A percentile compares a stretch with the other conserved stretches of the same genome.
Evolutionary conservation across 2,888 invertebrate genomes (phyloP).

Genomic region (Agrotis ipsilon): DNA sequence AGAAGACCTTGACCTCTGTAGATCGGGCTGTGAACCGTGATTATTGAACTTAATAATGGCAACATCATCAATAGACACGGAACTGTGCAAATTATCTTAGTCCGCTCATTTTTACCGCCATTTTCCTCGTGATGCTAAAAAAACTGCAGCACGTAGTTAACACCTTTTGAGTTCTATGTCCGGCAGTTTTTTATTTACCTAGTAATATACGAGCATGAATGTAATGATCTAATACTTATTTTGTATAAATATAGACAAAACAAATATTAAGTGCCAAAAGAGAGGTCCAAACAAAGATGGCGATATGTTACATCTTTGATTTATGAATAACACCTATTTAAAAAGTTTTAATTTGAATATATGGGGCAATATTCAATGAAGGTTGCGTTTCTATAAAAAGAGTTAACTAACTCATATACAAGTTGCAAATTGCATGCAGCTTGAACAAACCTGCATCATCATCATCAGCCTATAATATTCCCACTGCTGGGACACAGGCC

Average conservation of each 20-base stretch:
- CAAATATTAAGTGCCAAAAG: background rate
- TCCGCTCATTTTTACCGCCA: background rate
- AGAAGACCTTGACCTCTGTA: constrained; percentile 15
- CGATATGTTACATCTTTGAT: no score
- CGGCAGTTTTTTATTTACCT: constrained; percentile 25
- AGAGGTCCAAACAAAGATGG: no score
- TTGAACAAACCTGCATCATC: no score
- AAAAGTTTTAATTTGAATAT: no score
- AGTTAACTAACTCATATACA: no score
- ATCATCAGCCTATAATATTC: no score
- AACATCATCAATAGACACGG: background rate
- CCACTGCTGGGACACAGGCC: no score
- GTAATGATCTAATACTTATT: constrained; percentile 14
- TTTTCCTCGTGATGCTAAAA: constrained; percentile 24
- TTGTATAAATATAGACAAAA: constrained; percentile 1
- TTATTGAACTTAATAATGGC: background rate
- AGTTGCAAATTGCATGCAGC: no score
- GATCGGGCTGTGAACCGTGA: constrained; percentile 14
- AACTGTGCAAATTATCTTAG: background rate
- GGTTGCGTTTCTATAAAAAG: no score
- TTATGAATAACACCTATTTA: no score
- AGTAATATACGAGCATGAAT: background rate
- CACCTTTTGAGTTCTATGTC: constrained; percentile 27
- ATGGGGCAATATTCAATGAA: no score
- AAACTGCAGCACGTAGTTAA: constrained; percentile 17